phyloP scores from a whole-genome alignment of 1,140 invertebrate species.

The Zaprionus tsacasi region DNA sequence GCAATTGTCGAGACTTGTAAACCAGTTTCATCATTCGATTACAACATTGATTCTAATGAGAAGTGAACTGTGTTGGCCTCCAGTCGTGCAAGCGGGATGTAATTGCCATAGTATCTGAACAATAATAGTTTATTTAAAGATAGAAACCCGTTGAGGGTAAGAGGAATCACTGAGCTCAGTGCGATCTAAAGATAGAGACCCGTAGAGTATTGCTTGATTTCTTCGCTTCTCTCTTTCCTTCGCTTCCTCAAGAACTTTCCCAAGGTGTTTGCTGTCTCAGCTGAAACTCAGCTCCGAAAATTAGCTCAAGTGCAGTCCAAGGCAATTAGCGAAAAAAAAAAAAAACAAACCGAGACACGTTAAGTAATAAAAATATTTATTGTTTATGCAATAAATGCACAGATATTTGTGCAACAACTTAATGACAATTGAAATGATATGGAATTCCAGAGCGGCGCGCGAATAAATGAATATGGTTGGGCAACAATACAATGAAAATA shows the following conservation, averaged over 20 bases:
- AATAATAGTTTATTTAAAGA: background rate
- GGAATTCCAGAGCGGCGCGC: constrained; percentile 1
- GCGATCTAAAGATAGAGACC: background rate
- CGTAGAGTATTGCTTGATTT: background rate
- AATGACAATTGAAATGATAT: constrained; percentile 7
- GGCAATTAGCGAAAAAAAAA: constrained; percentile 9
- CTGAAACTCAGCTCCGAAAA: constrained; percentile 17
- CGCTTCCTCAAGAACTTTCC: constrained; percentile 15
- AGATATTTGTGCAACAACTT: constrained; percentile 14
- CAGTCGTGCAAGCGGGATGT: background rate
- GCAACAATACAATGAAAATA: constrained; percentile 15
- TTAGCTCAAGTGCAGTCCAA: constrained; percentile 25
- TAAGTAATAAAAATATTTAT: constrained; percentile 13
- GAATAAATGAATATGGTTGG: constrained; percentile 17
- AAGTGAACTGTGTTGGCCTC: background rate
- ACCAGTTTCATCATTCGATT: background rate
- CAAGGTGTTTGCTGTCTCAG: constrained; percentile 33
- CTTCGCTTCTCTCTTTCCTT: background rate
- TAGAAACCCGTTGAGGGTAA: background rate
- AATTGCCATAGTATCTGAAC: background rate
- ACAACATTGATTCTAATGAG: constrained; percentile 2
- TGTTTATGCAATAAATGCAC: constrained; percentile 22
- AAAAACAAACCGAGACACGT: constrained; percentile 5
- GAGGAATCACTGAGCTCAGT: background rate
- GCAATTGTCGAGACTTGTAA: background rate